Percentiles rank a stretch among this genome's conserved stretches.
phyloP scores from a whole-genome alignment of 2,797 vertebrate species.

The Rhincodon typus region DNA sequence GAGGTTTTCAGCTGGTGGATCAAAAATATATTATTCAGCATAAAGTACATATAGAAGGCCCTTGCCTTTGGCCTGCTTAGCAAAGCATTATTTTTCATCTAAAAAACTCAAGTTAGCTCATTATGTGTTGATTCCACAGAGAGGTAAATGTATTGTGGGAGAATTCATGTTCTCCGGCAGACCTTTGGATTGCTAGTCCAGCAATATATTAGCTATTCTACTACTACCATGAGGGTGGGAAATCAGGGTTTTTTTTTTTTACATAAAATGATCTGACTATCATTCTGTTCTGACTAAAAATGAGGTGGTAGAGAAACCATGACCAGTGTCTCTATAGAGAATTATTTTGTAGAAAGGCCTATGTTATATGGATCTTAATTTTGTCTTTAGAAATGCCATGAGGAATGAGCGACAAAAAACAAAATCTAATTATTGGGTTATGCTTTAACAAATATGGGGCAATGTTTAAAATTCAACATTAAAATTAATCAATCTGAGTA shows the following conservation, averaged over 20 bases:
- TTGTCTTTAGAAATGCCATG: neutral
- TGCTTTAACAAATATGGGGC: too few species aligned
- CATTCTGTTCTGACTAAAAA: neutral
- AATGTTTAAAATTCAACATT: conserved; percentile 1
- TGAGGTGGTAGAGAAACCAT: neutral
- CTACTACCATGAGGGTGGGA: neutral
- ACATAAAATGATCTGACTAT: neutral
- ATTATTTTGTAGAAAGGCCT: neutral
- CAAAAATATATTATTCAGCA: too few species aligned
- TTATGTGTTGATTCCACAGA: neutral
- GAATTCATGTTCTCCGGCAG: neutral
- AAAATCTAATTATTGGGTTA: neutral
- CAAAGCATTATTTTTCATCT: neutral
- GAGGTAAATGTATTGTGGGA: neutral
- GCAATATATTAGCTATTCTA: neutral
- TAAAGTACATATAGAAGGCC: too few species aligned
- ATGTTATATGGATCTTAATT: neutral
- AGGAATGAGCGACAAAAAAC: neutral
- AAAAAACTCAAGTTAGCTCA: neutral
- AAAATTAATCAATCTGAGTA: neutral
- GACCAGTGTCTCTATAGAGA: neutral
- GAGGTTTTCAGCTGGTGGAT: too few species aligned
- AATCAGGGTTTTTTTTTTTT: neutral
- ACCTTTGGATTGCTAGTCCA: neutral
- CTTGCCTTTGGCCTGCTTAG: neutral